phyloP scores from a whole-genome alignment of 2,888 invertebrate species.

The Agonopterix heracliana region DNA sequence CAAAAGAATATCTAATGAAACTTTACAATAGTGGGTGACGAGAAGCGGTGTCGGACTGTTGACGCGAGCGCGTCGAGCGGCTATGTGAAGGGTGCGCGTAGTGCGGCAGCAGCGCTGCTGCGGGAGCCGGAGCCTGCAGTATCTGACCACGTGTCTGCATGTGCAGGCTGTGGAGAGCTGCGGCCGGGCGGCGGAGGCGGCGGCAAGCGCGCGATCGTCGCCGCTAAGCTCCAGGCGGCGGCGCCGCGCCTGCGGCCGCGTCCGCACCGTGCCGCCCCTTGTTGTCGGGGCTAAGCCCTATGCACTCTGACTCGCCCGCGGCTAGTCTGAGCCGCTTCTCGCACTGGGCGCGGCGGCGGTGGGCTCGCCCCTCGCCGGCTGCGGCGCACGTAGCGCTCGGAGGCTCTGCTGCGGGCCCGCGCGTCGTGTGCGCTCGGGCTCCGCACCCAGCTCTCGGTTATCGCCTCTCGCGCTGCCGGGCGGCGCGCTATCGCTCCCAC shows the following conservation, averaged over 20 bases:
- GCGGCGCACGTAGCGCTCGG: slow-evolving; percentile 24
- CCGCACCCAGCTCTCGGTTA: slow-evolving; percentile 29
- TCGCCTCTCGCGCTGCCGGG: slow-evolving; percentile 43
- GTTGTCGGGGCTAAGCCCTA: slow-evolving; percentile 59
- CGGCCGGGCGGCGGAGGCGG: slow-evolving; percentile 50
- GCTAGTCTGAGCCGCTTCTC: slow-evolving; percentile 70
- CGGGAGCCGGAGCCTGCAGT: slow-evolving; percentile 20
- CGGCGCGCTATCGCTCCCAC: slow-evolving; percentile 47
- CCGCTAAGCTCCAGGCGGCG: slow-evolving; percentile 36
- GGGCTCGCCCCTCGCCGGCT: slow-evolving; percentile 30
- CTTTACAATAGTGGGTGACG: slow-evolving; percentile 21
- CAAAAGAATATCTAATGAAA: neutral
- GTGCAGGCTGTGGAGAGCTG: slow-evolving; percentile 69
- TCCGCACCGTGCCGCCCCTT: slow-evolving; percentile 49
- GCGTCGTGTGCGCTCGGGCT: slow-evolving; percentile 24
- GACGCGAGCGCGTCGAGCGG: slow-evolving; percentile 24
- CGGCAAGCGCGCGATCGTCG: slow-evolving; percentile 43
- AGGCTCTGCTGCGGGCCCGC: slow-evolving; percentile 17
- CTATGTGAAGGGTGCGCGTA: slow-evolving; percentile 24
- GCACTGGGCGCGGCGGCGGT: slow-evolving; percentile 34
- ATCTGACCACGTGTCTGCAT: slow-evolving; percentile 62
- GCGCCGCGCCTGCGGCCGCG: slow-evolving; percentile 29
- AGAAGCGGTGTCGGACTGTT: slow-evolving; percentile 62
- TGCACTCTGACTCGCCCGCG: slow-evolving; percentile 56
- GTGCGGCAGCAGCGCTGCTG: slow-evolving; percentile 15